Percentiles rank a stretch among this genome's conserved stretches.
Conservation (phyloP, 1,140 invertebrate genomes). For the Platyura marginata region DNA sequence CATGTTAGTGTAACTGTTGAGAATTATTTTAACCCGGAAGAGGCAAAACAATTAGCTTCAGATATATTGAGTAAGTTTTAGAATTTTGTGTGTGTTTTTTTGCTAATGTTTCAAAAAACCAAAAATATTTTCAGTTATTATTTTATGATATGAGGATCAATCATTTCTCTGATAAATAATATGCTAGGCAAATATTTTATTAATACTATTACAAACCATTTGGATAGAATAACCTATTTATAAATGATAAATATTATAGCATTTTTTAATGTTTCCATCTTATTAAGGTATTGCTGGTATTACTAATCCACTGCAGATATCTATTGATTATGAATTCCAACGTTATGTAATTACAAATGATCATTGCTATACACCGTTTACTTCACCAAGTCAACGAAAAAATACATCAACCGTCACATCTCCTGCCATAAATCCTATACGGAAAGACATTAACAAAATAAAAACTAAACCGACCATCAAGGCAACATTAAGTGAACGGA, state of each 20-base stretch:
- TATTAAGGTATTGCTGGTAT: conserved; percentile 20
- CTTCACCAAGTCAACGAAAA: conserved; percentile 29
- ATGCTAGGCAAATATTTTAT: no score
- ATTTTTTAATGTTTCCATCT: conserved; percentile 22
- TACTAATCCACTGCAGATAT: conserved; percentile 11
- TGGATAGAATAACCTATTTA: no score
- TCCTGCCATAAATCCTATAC: conserved; percentile 3
- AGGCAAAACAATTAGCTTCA: conserved; percentile 18
- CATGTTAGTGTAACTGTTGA: conserved; percentile 18
- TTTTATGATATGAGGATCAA: no score
- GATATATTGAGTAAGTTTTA: conserved; percentile 18
- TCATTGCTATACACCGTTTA: conserved; percentile 44
- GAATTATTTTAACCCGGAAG: conserved; percentile 17
- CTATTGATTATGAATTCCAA: conserved; percentile 14
- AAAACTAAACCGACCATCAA: background rate
- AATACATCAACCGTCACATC: conserved; percentile 10
- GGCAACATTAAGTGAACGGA: background rate
- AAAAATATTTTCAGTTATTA: conserved; percentile 2
- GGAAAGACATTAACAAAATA: background rate
- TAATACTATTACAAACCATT: no score
- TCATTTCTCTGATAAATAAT: no score
- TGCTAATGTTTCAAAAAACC: no score
- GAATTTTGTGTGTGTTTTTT: background rate
- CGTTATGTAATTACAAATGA: conserved; percentile 35
- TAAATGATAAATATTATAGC: background rate